Conservation (phyloP, 2,113 vertebrate genomes). For the Mirza zaza region DNA sequence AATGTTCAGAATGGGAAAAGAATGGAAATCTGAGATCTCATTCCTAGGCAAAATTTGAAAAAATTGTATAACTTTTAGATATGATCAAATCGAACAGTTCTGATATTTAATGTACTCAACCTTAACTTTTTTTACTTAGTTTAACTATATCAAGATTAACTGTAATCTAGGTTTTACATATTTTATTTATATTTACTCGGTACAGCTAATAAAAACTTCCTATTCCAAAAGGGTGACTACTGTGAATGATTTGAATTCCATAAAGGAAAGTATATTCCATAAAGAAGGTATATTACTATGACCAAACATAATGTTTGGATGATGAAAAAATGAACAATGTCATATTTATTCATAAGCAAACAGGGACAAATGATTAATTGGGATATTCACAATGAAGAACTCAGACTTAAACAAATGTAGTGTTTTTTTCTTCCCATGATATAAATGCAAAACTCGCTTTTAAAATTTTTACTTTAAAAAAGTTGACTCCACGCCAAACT, state of each 20-base stretch:
- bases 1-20: background rate
- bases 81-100: background rate
- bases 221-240: background rate
- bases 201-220: background rate
- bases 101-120: background rate
- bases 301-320: background rate
- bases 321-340: background rate
- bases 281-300: background rate
- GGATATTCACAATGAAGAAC: background rate
- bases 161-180: background rate
- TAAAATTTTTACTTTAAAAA: slow-evolving; percentile 7
- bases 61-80: background rate
- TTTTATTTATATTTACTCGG: background rate
- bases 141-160: background rate
- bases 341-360: background rate
- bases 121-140: background rate
- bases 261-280: background rate
- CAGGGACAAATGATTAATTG: background rate
- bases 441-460: background rate
- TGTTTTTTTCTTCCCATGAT: background rate
- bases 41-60: background rate
- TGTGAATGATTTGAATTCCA: background rate
- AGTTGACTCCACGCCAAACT: background rate
- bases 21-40: background rate
- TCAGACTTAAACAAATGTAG: background rate